A percentile compares a stretch with the other conserved stretches of the same genome.
Conservation (phyloP, 2,797 vertebrate species). For the Eremophila alpestris region DNA sequence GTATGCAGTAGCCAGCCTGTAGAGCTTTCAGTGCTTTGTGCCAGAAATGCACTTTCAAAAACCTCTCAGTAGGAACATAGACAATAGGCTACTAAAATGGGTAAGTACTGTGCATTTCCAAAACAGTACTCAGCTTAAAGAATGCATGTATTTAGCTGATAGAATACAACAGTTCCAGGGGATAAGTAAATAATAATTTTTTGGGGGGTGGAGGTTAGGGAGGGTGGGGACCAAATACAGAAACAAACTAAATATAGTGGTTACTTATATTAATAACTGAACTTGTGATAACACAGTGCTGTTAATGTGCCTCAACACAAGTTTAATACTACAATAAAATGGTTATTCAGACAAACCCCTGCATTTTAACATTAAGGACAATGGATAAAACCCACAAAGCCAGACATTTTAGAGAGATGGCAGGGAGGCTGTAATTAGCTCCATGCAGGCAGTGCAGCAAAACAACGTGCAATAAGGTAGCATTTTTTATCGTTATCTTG, state of each 20-base stretch:
- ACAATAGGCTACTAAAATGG: background rate
- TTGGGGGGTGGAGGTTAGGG: rapidly evolving
- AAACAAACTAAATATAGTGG: background rate
- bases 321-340: constrained; percentile 37
- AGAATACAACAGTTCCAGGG: background rate
- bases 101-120: background rate
- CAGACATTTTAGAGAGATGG: background rate
- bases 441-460: background rate
- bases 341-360: constrained; percentile 5
- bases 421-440: constrained; percentile 68
- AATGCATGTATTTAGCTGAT: background rate
- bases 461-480: background rate
- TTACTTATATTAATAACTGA: background rate
- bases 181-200: background rate
- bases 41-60: constrained; percentile 40
- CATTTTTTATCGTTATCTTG: background rate
- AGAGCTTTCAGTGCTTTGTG: background rate
- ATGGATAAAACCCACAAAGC: constrained; percentile 28
- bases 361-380: constrained; percentile 14
- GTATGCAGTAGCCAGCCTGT: background rate
- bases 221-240: background rate
- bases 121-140: background rate
- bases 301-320: constrained; percentile 7
- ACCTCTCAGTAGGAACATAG: background rate
- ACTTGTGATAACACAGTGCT: background rate